Evolutionary conservation across 2,888 invertebrate genomes (phyloP), one percentile per base, ranked within the genome.

Genomic region (Chloromyia formosa): DNA sequence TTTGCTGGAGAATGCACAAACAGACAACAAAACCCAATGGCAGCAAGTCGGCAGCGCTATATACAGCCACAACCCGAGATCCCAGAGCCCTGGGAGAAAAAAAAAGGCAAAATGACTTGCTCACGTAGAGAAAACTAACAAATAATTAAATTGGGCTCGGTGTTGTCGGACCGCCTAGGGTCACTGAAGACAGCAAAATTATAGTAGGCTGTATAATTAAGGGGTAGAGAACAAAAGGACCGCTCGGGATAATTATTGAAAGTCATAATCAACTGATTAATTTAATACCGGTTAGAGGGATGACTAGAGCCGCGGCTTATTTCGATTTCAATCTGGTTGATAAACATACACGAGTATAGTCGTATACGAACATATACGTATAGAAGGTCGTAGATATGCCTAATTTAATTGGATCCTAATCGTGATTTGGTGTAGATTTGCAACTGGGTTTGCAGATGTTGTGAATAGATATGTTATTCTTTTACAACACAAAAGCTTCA

Each of bases 211-310:
- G 58, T 61, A 35, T 35, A 73, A 73, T 73, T 73, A 73, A 73
- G 73, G 73, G 73, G 56, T 45, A 73, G 61, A 61, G 61, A 73
- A 73, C 61, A 73, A 73, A 73, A 16, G 61, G 45, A 61, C 73
- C 73, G 73, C 73, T 18, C 23, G 40, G 18, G 61, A 49, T 49
- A 61, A 73, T 60, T 61, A 73, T 73, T 73, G 61, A 73, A 61
- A 73, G 73, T 73, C 61, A 73, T 73, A 73, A 73, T 73, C 60
- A 60, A 73, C 71, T 71, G 71, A 71, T 71, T 71, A 71, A 71
- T 71, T 71, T 66, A 66, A 66, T 66, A 66, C 45, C 18, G 45
- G 45, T 45, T 22, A 45, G 22, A 22, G 66, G 35, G 45, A 35
- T 12, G 20, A 22, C 45, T n/a, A 53, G 56, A 16, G 20, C 56